A percentile compares a stretch with the other conserved stretches of the same genome.
Evolutionary conservation across 2,113 vertebrate genomes (phyloP).

Genomic region (Plectropomus leopardus): DNA sequence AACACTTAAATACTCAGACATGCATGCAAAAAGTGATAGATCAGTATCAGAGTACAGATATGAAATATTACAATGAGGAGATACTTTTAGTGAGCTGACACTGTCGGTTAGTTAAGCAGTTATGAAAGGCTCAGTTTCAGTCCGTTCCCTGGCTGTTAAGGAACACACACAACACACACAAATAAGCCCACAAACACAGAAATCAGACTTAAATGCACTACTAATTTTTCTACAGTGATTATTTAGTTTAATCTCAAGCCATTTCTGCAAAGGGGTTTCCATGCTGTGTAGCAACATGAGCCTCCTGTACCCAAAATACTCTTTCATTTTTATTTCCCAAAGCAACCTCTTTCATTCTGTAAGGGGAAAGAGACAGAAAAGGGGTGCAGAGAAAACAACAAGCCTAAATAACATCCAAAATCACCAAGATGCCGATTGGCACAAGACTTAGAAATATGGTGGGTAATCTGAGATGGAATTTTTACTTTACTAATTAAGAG

Average conservation of each 20-base stretch:
- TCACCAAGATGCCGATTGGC: too few relatives aligned
- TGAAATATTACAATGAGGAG: slow-evolving; percentile 8
- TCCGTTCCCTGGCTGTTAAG: background rate
- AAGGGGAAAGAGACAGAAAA: too few relatives aligned
- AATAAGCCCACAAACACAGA: background rate
- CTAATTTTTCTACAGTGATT: background rate
- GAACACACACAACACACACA: slow-evolving; percentile 2
- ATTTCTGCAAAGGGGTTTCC: too few relatives aligned
- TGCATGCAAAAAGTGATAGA: background rate
- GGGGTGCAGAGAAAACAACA: too few relatives aligned
- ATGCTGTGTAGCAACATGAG: too few relatives aligned
- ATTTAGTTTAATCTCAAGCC: background rate
- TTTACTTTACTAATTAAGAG: too few relatives aligned
- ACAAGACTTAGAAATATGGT: too few relatives aligned
- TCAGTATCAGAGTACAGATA: background rate
- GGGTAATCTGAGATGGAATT: too few relatives aligned
- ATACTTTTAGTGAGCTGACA: background rate
- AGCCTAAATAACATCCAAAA: too few relatives aligned
- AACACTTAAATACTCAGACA: slow-evolving; percentile 14
- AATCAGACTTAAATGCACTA: background rate
- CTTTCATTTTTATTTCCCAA: too few relatives aligned
- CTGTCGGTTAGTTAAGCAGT: background rate
- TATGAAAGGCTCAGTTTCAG: background rate
- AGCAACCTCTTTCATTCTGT: too few relatives aligned
- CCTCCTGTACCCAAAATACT: too few relatives aligned